Conservation (phyloP, 2,888 invertebrate species). For the Troglohyphantes excavatus region DNA sequence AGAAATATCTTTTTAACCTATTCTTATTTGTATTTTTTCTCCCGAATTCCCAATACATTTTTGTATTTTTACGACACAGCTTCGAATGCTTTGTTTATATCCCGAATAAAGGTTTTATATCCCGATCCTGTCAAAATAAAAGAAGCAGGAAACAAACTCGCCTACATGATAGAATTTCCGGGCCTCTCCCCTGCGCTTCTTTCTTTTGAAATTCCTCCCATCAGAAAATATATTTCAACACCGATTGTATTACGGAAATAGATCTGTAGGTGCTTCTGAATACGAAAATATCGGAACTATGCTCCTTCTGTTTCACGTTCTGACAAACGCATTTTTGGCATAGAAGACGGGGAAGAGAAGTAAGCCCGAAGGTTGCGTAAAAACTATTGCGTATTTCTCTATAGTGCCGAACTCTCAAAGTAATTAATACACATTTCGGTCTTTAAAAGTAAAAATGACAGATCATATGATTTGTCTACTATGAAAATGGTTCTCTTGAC, state of each 20-base stretch:
- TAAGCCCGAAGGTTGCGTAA: too few relatives aligned
- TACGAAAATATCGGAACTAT: slow-evolving; percentile 4
- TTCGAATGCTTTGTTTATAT: slow-evolving; percentile 1
- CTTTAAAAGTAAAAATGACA: too few relatives aligned
- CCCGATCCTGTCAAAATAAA: neutral
- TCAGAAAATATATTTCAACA: slow-evolving; percentile 35
- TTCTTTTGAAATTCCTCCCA: neutral
- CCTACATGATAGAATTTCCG: neutral
- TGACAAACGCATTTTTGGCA: neutral
- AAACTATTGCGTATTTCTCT: too few relatives aligned
- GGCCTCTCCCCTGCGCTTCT: neutral
- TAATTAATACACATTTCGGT: too few relatives aligned
- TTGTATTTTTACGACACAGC: neutral
- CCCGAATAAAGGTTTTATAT: neutral
- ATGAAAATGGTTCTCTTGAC: too few relatives aligned
- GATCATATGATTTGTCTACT: too few relatives aligned
- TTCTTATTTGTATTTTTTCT: too few relatives aligned
- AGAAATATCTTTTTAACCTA: too few relatives aligned
- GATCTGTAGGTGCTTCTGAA: slow-evolving; percentile 1
- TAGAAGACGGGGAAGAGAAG: neutral
- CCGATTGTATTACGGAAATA: slow-evolving; percentile 43
- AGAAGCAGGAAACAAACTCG: neutral
- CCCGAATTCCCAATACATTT: neutral
- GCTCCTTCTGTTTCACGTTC: neutral
- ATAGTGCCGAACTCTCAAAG: too few relatives aligned